Evolutionary conservation across 2,113 vertebrate genomes (phyloP), one percentile per base, ranked within the genome.

Genomic region (Gadus chalcogrammus): DNA sequence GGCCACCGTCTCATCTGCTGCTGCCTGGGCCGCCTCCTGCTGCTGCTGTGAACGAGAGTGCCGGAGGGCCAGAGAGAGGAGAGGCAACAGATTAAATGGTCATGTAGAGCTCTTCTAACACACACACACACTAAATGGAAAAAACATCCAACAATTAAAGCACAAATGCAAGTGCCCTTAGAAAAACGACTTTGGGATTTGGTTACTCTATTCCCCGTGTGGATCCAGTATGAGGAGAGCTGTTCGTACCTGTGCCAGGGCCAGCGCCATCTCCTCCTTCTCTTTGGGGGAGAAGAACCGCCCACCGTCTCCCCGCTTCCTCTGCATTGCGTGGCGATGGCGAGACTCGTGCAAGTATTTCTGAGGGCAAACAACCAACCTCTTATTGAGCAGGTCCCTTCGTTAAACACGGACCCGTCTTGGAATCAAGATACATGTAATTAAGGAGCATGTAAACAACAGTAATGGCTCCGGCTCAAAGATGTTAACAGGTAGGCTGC

Each of bases 281-380:
- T 97, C 97, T 82, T 98, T 99, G 7, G 96, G 96, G 24, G 97
- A 98, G 86, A 97, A 99, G 90, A 99, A 99, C 2, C 97, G 93
- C 0, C 97, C 97, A 0, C 97, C 97, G 75, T 99, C 97, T 27
- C 97, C 97, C 0, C 97, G 89, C 60, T 99, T 99, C 61, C 97
- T 87, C 75, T 97, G 96, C 97, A 99, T 99, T 53, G 97, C 97
- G 13, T 99, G 97, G 35, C 95, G 94, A 68, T 99, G 97, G 61
- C 97, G 93, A 15, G 97, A 99, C 71, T 99, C 97, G 1, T 98
- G 97, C 5, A 99, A 88, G 72, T 99, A 99, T 96, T 99, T 99
- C 97, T 99, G 87, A 8, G 2, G 5, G 64, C 4, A 56, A 0
- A 59, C 42, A 12, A 13, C 8, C 8, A 48, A 48, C 12, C 9